Base-by-base conservation (phyloP, 2,113 vertebrate species). In the Cephalopholis sonnerati region DNA sequence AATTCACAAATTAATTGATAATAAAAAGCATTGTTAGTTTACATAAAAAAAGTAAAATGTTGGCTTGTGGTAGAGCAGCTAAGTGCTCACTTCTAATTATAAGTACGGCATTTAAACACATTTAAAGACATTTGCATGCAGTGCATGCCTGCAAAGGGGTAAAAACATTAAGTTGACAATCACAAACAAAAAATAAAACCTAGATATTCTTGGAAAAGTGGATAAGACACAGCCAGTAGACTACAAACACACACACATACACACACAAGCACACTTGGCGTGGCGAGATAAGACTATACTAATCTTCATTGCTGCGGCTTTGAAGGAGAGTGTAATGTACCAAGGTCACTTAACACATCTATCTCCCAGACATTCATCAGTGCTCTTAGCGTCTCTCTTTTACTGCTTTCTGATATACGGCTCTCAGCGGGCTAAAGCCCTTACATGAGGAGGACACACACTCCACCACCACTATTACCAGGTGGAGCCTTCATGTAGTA, bases 311-410 rank as follows among this genome's bases (percentile, higher is more conserved):
- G 74, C 82, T 71, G 50, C 24, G 17, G 66, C 84, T 91, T 85
- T 93, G 88, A 91, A 94, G 91, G 91, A 90, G 92, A 91, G 84
- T 83, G 83, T 90, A 89, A 93, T 92, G 84, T 86, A 89, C 91
- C 92, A 94, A 94, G 92, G 93, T 94, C 93, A 94, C 91, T 93
- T 93, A 92, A 93, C 91, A 91, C 91, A 92, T 94, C 89, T 84
- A 90, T 94, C 89, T 88, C 89, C 73, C 88, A 89, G 83, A 92
- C 86, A 90, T 92, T 93, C 91, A 91, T 93, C 92, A 90, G 88
- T 82, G 89, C 89, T 92, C 87, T 91, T 88, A 72, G 90, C 41
- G 29, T 77, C 86, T 78, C 86, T 91, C 88, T 92, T 92, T 93
- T 93, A 93, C 89, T 88, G 88, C 92, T 83, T 59, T 77, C 87